Conservation (phyloP, 2,113 vertebrate genomes). For the Gavia stellata region DNA sequence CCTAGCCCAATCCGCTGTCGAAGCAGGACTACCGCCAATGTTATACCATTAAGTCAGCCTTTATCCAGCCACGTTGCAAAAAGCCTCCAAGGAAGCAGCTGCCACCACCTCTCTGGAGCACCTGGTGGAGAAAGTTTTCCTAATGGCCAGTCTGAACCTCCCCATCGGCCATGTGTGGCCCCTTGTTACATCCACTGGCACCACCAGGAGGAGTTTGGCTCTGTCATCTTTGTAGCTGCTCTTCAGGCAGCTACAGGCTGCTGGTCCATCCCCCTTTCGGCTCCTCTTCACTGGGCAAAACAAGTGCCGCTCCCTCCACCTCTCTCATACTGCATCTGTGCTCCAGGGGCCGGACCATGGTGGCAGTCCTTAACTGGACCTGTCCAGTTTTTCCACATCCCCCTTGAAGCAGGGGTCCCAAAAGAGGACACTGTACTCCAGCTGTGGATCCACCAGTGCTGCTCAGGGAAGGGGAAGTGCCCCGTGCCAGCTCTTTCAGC, state of each 20-base stretch:
- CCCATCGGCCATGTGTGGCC: rapidly evolving
- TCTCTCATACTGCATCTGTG: rapidly evolving
- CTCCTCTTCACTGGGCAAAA: background rate
- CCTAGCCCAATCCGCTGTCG: background rate
- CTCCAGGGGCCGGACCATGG: background rate
- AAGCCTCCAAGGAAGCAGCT: background rate
- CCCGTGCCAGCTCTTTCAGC: background rate
- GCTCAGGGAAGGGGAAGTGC: background rate
- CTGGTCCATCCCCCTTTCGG: background rate
- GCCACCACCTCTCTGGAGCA: background rate
- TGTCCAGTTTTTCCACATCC: background rate
- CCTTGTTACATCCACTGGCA: background rate
- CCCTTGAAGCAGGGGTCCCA: background rate
- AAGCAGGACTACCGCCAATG: background rate
- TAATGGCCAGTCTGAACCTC: background rate
- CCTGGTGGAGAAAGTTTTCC: background rate
- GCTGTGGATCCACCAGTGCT: background rate
- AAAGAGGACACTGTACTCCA: background rate
- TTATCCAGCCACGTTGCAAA: background rate
- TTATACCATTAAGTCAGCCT: background rate
- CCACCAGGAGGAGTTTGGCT: background rate
- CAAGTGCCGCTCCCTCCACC: background rate
- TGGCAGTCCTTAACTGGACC: background rate
- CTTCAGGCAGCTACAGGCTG: background rate
- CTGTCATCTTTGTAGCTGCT: background rate